Evolutionary conservation across 2,888 invertebrate species (phyloP).

Genomic region (Cotesia congregata): DNA sequence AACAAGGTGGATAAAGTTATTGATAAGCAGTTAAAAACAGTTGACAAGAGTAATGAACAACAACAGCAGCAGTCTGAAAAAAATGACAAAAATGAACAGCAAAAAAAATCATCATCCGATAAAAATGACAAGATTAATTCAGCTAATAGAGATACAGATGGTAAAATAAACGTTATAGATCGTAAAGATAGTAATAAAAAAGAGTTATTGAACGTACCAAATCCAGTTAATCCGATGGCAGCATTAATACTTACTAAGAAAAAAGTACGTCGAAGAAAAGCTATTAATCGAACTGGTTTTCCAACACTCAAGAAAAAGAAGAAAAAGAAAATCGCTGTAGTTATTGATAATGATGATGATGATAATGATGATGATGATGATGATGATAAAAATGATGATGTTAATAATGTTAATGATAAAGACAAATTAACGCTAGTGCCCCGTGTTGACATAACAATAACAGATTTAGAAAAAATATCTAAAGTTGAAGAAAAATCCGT

Average conservation of each 20-base stretch:
- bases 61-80: conserved; percentile 59
- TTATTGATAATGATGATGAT: conserved; percentile 38
- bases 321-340: conserved; percentile 72
- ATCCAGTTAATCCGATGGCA: conserved; percentile 47
- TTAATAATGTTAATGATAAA: conserved; percentile 35
- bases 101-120: conserved; percentile 69
- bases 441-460: conserved; percentile 37
- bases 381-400: conserved; percentile 32
- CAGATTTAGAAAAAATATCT: conserved; percentile 37
- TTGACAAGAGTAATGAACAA: conserved; percentile 71
- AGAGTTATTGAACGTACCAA: conserved; percentile 43
- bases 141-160: conserved; percentile 38
- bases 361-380: conserved; percentile 37
- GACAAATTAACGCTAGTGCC: conserved; percentile 40
- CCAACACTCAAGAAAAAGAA: conserved; percentile 88
- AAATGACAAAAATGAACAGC: conserved; percentile 71
- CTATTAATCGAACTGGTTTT: conserved; percentile 89
- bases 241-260: conserved; percentile 68
- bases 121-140: conserved; percentile 42
- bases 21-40: conserved; percentile 69
- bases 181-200: conserved; percentile 38
- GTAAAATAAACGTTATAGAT: conserved; percentile 5
- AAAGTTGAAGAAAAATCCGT: conserved; percentile 43
- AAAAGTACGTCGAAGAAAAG: conserved; percentile 78
- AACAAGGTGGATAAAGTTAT: conserved; percentile 63